Base-by-base conservation (phyloP, 1,140 invertebrate genomes). In the Neodiprion pinetum region DNA sequence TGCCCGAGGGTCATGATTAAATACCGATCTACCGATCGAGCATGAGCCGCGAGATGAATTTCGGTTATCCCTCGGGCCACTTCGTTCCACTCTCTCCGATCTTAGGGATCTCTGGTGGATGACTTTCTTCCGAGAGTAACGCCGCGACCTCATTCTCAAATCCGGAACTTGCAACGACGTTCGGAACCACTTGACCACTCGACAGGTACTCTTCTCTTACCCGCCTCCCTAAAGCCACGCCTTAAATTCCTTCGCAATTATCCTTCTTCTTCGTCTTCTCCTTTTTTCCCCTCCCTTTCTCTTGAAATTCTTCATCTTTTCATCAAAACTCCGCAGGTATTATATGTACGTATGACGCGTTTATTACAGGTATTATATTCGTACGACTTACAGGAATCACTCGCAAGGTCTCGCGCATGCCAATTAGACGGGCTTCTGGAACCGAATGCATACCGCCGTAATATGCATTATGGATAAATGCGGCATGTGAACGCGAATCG, bases 21-120 rank as follows among this genome's bases (percentile, higher is more conserved):
- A 17, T 69, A 23, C 67, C 8, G 10, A 40, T 21, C 67, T 10
- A 68, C 17, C 67, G 67, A 69, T 23, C 17, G 7, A 7, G 28
- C 28, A 40, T 17, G 61, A 65, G 11, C 11, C 67, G 23, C 67
- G 11, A 69, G 67, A 53, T 66, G 73, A 80, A 80, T 81, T 81
- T 81, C 79, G 79, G 75, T 80, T 75, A 80, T 77, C 74, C 21
- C 28, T 66, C 47, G 71, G 68, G 76, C 76, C 67, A 23, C 12
- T 47, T 47, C 49, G 73, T 75, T 78, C 80, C 74, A 79, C 80
- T 80, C 79, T 80, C 80, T 79, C 79, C 80, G 76, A 76, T 75
- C 65, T 75, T 67, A 48, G 77, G 72, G 75, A 75, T 74, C 75
- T 68, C 67, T 78, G 65, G 72, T 70, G 72, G 17, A 80, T 53